Evolutionary conservation across 2,113 vertebrate genomes (phyloP), one percentile per base, ranked within the genome.

Genomic region (Anarhynchus alexandrinus): DNA sequence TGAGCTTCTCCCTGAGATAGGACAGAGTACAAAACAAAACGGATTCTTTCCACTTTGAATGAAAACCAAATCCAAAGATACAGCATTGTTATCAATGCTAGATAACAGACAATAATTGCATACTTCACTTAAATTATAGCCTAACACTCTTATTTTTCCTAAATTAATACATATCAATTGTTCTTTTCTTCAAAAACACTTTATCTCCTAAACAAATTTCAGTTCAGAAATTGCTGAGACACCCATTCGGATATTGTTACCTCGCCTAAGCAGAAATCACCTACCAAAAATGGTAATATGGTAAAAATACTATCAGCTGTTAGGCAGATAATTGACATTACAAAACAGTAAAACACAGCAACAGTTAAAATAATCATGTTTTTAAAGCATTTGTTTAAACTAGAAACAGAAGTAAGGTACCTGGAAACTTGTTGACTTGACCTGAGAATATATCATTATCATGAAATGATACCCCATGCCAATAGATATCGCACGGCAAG

Each of bases 401-500:
- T 10, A 57, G n/a, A 71, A 82, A 55, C 21, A 86, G 43, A 84
- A 64, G 55, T 15, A 36, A 79, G 32, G 67, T 99, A 99, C 99
- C 99, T 99, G 99, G 99, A 86, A 99, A 99, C 98, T 99, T 99
- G 99, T 99, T 99, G 97, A 99, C 99, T 98, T 99, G 99, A 89
- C 99, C 99, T 42, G 99, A 99, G 97, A 98, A 96, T 67, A 99
- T 99, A 88, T 99, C 98, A 26, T 96, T 99, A 59, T 99, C 99
- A 2, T 99, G 99, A 95, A 99, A 99, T 4, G 99, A 99, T 12
- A 99, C 99, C 19, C 99, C 99, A 1, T 99, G 99, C 99, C 99
- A 99, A 34, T 99, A 99, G 98, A 99, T 99, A 91, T 99, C 99
- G 72, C 99, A 99, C 7, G 99, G 98, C 73, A 99, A 73, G 73